Conservation (phyloP, 2,113 vertebrate genomes). For the Erythrocercus mccallii region DNA sequence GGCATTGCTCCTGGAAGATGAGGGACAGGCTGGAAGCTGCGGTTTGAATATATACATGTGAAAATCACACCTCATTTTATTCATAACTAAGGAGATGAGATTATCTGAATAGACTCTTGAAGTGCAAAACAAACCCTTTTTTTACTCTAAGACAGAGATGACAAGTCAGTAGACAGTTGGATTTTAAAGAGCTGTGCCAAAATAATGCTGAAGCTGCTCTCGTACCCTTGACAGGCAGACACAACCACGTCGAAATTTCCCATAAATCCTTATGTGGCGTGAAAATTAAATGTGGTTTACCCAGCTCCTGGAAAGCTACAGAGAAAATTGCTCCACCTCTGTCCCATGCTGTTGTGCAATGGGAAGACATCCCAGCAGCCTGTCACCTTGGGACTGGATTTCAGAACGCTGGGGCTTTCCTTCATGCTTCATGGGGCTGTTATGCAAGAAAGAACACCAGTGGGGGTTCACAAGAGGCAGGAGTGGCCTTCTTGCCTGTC, state of each 20-base stretch:
- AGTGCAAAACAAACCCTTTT: neutral
- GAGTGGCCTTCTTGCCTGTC: neutral
- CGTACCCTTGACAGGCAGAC: neutral
- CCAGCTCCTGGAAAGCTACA: neutral
- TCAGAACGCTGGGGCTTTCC: neutral
- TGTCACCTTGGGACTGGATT: neutral
- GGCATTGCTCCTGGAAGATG: neutral
- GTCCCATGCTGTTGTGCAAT: neutral
- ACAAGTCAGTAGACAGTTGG: neutral
- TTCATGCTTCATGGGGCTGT: neutral
- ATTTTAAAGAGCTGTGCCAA: neutral
- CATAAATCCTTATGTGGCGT: neutral
- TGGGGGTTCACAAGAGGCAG: neutral
- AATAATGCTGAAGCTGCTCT: neutral
- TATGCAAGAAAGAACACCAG: neutral
- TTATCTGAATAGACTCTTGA: neutral
- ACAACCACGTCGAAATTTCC: neutral
- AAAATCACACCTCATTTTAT: neutral
- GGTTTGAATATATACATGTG: neutral
- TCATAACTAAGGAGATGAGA: neutral
- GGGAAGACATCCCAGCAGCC: neutral
- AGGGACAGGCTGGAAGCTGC: neutral
- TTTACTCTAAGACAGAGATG: neutral
- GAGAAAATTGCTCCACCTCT: neutral
- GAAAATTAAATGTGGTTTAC: neutral